Conservation (phyloP, 92 coral and sea anemone species). For the Nematostella vectensis region DNA sequence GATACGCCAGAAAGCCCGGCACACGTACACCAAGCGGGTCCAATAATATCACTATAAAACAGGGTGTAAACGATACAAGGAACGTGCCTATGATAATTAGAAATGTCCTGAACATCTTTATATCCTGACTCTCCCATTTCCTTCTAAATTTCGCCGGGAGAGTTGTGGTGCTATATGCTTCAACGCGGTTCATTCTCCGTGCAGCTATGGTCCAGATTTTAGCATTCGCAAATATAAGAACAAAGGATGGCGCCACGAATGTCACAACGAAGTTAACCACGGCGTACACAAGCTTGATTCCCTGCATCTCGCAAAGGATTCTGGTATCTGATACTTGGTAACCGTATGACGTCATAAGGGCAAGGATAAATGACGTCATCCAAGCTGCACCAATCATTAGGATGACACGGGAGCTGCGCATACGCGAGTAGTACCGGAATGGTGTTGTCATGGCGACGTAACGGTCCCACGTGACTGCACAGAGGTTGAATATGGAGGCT, state of each 20-base stretch:
- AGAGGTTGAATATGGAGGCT: not conserved
- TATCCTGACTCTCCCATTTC: not conserved
- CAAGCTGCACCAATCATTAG: not conserved
- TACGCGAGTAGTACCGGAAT: not conserved
- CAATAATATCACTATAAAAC: not conserved
- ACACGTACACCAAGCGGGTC: not conserved
- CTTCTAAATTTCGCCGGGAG: not conserved
- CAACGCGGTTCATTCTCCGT: not conserved
- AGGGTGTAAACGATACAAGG: not conserved
- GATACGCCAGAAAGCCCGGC: not conserved
- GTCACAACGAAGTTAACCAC: not conserved
- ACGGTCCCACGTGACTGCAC: not conserved
- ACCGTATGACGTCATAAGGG: not conserved
- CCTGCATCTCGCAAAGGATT: not conserved
- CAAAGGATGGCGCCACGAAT: not conserved
- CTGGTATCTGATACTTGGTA: not conserved
- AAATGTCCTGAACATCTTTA: not conserved
- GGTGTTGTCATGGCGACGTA: not conserved
- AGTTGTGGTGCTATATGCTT: not conserved
- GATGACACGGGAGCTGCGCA: not conserved
- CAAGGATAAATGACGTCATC: not conserved
- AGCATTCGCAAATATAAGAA: not conserved
- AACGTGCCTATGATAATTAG: not conserved
- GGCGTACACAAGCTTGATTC: not conserved
- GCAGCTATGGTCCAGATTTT: not conserved